Conservation (phyloP, 2,113 vertebrate species). For the Phylloscopus trochiloides region DNA sequence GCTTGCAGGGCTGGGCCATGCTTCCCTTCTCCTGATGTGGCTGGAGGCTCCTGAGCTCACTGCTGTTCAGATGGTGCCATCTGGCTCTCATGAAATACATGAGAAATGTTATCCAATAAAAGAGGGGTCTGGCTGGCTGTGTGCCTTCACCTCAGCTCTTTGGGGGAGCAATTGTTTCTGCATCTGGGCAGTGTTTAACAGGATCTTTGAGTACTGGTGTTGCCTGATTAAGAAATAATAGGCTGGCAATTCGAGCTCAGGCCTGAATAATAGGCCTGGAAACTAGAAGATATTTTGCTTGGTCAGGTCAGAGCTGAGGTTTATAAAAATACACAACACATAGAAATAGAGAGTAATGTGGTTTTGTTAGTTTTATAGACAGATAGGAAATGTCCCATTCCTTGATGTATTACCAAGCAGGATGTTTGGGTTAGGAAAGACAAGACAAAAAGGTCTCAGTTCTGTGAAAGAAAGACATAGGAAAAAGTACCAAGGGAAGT, state of each 20-base stretch:
- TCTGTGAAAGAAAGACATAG: neutral
- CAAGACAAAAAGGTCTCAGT: neutral
- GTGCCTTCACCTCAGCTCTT: neutral
- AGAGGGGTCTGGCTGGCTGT: neutral
- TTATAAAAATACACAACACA: neutral
- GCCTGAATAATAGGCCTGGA: neutral
- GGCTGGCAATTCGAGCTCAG: neutral
- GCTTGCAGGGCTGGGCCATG: neutral
- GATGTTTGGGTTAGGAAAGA: neutral
- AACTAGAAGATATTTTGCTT: neutral
- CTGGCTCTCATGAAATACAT: conserved; percentile 35
- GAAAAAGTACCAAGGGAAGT: neutral
- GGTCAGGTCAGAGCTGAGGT: neutral
- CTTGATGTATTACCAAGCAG: neutral
- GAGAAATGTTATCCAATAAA: conserved; percentile 20
- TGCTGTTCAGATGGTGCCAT: conserved; percentile 54
- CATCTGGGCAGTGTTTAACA: neutral
- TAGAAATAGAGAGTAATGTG: neutral
- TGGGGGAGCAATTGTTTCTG: neutral
- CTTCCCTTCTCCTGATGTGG: neutral
- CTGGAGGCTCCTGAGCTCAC: conserved; percentile 1
- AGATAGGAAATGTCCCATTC: neutral
- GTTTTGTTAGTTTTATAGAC: neutral
- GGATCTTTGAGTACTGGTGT: neutral
- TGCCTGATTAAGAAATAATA: neutral